Evolutionary conservation across 2,888 invertebrate genomes (phyloP).

Genomic region (Mesorhabditis spiculigera): DNA sequence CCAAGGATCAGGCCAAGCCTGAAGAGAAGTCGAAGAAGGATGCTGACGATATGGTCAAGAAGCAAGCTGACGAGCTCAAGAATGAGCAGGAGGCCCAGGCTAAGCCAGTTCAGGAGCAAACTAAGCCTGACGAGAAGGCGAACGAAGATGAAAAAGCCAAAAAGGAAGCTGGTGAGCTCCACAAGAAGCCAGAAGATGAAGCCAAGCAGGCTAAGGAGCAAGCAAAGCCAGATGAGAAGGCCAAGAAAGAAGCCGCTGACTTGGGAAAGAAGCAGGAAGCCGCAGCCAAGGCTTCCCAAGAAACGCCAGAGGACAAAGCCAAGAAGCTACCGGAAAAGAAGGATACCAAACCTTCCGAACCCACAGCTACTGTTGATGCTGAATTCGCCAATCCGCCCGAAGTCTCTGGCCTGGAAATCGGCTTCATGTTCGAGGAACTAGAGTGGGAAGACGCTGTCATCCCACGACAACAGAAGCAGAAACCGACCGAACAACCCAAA

Average conservation of each 20-base stretch:
- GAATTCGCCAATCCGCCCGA: neutral
- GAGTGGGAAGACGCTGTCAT: no score
- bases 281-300: neutral
- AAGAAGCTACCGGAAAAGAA: neutral
- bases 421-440: no score
- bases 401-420: no score
- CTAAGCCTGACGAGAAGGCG: constrained; percentile 12
- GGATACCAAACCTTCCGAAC: neutral
- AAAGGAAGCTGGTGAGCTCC: neutral
- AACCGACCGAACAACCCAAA: neutral
- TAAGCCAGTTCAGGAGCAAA: constrained; percentile 12
- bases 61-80: constrained; percentile 10
- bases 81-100: neutral
- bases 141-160: constrained; percentile 14
- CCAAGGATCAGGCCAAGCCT: neutral
- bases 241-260: neutral
- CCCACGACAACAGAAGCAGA: no score
- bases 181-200: neutral
- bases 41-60: constrained; percentile 3
- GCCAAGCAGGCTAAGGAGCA: neutral
- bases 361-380: neutral
- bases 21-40: constrained; percentile 13
- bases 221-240: neutral
- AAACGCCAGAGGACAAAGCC: neutral
- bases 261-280: neutral